These are phyloP conservation scores for Aplocera efformata DNA, from an alignment of 2,888 invertebrate species.

Conservation along the genomic window DNA sequence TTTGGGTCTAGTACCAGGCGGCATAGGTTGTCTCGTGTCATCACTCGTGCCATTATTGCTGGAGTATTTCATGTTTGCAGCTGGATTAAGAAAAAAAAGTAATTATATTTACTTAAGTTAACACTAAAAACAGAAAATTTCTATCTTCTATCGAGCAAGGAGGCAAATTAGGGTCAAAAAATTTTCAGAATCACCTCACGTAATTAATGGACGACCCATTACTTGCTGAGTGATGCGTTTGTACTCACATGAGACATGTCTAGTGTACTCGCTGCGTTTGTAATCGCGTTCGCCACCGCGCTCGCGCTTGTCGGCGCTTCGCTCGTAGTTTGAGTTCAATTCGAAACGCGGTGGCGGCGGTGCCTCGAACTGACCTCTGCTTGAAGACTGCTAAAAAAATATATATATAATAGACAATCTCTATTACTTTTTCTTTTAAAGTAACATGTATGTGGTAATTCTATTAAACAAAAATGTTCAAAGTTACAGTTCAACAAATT, in stretches of 20 bases:
- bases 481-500: no score
- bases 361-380: constrained; percentile 74
- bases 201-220: no score
- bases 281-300: constrained; percentile 69
- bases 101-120: background rate
- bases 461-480: no score
- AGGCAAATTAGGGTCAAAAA: no score
- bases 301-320: constrained; percentile 63
- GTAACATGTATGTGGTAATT: no score
- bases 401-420: no score
- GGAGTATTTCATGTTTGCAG: constrained; percentile 65
- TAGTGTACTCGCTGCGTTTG: constrained; percentile 68
- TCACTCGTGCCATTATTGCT: constrained; percentile 63
- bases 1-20: constrained; percentile 69
- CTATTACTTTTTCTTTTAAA: no score
- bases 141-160: no score
- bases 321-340: constrained; percentile 62
- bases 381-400: constrained; percentile 44
- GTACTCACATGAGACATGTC: constrained; percentile 65
- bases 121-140: no score
- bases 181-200: no score
- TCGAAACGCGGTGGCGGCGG: constrained; percentile 82
- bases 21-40: constrained; percentile 68
- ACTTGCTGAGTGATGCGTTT: no score
- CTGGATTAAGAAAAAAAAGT: constrained; percentile 35